Base-by-base conservation (phyloP, 1,140 invertebrate genomes). In the Bombus pyrosoma region DNA sequence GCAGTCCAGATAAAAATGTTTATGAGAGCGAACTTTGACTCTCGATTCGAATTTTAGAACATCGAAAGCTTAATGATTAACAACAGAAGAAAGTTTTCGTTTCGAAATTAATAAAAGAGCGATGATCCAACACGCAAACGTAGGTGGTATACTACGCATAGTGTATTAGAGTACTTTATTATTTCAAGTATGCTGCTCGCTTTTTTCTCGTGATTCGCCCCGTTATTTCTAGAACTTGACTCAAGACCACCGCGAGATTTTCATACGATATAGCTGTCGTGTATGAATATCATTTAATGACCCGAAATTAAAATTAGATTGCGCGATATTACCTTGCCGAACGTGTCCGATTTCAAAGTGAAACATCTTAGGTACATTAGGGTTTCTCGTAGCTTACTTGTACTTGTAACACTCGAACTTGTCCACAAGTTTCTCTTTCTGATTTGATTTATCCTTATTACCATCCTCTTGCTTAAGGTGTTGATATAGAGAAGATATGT, bases 161-260 rank as follows among this genome's bases (percentile, higher is more conserved):
- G 1, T n/a, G 10, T 12, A 47, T 1, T n/a, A n/a, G 3, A 22
- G 0, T 71, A 34, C 39, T 62, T 72, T 39, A 25, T 84, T 84
- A 37, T 43, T 59, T 86, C 34, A 28, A 15, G 1, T 41, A 15
- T 64, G 37, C 15, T 53, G 41, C 39, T 74, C 34, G 43, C 0
- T 72, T 83, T 86, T 62, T 86, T 77, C 62, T 22, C 41, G 13
- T 83, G 85, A 86, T 43, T 64, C 66, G 72, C 6, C 10, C 1
- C 25, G 80, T 83, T 86, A 86, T 86, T 86, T 76, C 80, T 76
- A 73, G 83, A 74, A 68, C 57, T 81, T 75, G 85, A 86, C 53
- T 83, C 72, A 77, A 76, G 57, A 77, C 28, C 64, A 37, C 9
- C 22, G n/a, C 47, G 15, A 53, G 73, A 81, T 81, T 85, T 66